Base-by-base conservation (phyloP, 2,797 vertebrate species). In the Varecia variegata region DNA sequence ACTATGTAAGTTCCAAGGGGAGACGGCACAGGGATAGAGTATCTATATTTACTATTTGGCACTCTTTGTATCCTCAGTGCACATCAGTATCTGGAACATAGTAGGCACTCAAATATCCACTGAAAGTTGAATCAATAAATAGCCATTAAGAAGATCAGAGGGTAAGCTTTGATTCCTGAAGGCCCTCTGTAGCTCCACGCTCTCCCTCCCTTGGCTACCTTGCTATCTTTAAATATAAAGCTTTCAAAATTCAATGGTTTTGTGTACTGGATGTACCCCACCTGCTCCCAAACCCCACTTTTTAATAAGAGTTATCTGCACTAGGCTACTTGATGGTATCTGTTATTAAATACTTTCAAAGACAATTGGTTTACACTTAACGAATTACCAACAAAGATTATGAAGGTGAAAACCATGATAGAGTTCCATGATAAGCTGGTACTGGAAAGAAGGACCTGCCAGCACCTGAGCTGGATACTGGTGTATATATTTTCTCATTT, bases 331-430 rank as follows among this genome's bases (percentile, higher is more conserved):
- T 79, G 50, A 90, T 54, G 14, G 25, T 71, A 60, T 67, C 27
- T 93, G 18, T 74, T 87, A 58, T 58, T 58, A 58, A 58, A 27
- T 58, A 70, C 23, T 76, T 91, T 65, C 32, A 70, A 90, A 92
- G 79, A 88, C 32, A 96, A 92, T 5, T 45, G 35, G 20, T 85
- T 97, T 94, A 84, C 9, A 83, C 6, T 58, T 93, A 77, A 84
- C 73, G 50, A 96, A 56, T 47, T 47, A 71, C 15, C 18, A 47
- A 62, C 52, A 89, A 56, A 38, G 56, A 81, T 90, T 27, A 73
- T 62, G 5, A 89, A 87, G 38, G 47, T 54, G 45, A 84, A 94
- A 96, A 90, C n/a, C 71, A 71, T 47, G 18, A 40, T 47, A 56
- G 25, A 86, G 23, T 84, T 79, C 89, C 23, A 77, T 58, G 77